Evolutionary conservation across 2,113 vertebrate species (phyloP).

Genomic region (Pluvialis apricaria): DNA sequence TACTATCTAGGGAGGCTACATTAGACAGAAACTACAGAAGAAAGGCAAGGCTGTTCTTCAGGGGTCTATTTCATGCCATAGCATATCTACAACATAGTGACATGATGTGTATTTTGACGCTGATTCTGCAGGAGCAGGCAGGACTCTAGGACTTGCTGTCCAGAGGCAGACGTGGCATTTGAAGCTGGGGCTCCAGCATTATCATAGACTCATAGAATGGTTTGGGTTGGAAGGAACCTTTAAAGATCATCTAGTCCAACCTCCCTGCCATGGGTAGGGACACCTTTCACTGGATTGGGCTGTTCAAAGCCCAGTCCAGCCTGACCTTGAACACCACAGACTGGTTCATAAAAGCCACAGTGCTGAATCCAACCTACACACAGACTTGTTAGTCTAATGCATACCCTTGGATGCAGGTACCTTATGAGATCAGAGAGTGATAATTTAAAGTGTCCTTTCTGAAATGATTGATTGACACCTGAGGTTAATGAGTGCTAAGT

Average conservation of each 20-base stretch:
- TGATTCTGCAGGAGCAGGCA: background rate
- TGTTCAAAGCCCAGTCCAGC: background rate
- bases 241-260: background rate
- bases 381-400: background rate
- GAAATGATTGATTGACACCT: background rate
- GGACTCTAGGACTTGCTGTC: background rate
- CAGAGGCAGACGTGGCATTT: background rate
- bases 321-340: background rate
- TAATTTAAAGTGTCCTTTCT: background rate
- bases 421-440: background rate
- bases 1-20: background rate
- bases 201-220: background rate
- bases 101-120: background rate
- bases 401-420: background rate
- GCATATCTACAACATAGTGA: background rate
- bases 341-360: background rate
- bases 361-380: background rate
- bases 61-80: background rate
- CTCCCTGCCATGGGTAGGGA: background rate
- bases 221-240: background rate
- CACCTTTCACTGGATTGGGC: background rate
- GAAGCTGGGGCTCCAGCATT: background rate
- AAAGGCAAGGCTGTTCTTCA: background rate
- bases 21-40: background rate
- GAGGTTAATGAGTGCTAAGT: background rate